phyloP scores from a whole-genome alignment of 2,797 vertebrate genomes.

The Pangasius mekongensis region DNA sequence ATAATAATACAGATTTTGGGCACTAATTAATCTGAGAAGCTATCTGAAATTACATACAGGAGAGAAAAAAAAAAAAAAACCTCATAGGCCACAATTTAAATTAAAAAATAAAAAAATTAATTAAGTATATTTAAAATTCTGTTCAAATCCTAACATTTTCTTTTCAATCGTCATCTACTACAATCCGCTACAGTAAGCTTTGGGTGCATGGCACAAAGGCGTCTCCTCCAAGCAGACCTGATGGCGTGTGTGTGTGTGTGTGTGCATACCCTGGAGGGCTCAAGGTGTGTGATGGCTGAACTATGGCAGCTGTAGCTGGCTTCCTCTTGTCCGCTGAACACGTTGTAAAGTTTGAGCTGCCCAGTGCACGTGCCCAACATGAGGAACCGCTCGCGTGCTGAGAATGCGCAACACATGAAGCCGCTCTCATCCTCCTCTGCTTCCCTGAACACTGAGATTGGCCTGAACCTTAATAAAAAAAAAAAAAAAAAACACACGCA shows the following conservation, averaged over 20 bases:
- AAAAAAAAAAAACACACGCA: not conserved
- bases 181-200: not conserved
- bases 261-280: slow-evolving; percentile 90
- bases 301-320: slow-evolving; percentile 98
- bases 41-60: not conserved
- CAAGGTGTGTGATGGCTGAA: slow-evolving; percentile 96
- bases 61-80: not conserved
- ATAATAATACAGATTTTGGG: not conserved
- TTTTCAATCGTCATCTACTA: not conserved
- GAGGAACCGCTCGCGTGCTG: slow-evolving; percentile 94
- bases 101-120: too few relatives aligned
- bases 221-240: not conserved
- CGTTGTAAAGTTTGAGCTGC: slow-evolving; percentile 96
- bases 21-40: not conserved
- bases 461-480: slow-evolving; percentile 90
- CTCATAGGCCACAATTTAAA: not conserved
- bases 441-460: slow-evolving; percentile 97
- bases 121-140: not conserved
- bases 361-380: slow-evolving; percentile 98
- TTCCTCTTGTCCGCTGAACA: slow-evolving; percentile 97
- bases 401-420: slow-evolving; percentile 98
- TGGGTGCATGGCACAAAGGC: not conserved
- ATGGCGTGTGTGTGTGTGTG: not conserved
- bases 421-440: slow-evolving; percentile 97
- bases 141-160: not conserved